phyloP scores from a whole-genome alignment of 2,888 invertebrate genomes.

The Scrobipalpa atriplicella region DNA sequence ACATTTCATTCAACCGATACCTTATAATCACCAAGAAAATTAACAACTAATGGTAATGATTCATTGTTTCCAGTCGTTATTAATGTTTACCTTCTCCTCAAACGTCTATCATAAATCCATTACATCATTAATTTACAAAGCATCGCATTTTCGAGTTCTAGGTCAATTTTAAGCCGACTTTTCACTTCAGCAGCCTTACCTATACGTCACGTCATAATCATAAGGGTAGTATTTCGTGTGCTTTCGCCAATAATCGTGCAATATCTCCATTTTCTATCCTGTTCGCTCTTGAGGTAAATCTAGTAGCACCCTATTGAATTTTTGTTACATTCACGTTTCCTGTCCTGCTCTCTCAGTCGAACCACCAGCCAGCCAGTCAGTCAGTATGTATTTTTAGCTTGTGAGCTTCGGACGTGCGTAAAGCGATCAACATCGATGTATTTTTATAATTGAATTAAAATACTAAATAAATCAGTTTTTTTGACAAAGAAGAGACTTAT shows the following conservation, averaged over 20 bases:
- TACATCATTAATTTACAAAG: conserved; percentile 19
- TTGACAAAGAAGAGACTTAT: conserved; percentile 42
- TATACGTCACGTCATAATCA: conserved; percentile 32
- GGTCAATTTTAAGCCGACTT: conserved; percentile 24
- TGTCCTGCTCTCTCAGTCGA: conserved; percentile 44
- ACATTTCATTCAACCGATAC: not conserved
- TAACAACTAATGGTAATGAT: conserved; percentile 9
- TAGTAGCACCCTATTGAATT: conserved; percentile 69
- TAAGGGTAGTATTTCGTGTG: conserved; percentile 50
- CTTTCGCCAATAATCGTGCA: conserved; percentile 45
- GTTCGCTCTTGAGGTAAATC: conserved; percentile 44
- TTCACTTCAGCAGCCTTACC: conserved; percentile 5
- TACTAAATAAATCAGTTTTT: conserved; percentile 42
- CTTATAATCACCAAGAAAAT: not conserved
- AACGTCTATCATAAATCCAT: conserved; percentile 19
- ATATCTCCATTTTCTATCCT: conserved; percentile 44
- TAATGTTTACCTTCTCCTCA: conserved; percentile 24
- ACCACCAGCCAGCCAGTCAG: conserved; percentile 36
- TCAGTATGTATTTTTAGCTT: conserved; percentile 74
- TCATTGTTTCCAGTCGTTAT: conserved; percentile 9
- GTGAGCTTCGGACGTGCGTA: conserved; percentile 54
- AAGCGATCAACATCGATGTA: conserved; percentile 50
- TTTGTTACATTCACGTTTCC: conserved; percentile 46
- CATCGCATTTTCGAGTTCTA: conserved; percentile 18
- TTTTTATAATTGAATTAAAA: conserved; percentile 61